phyloP scores from a whole-genome alignment of 2,888 invertebrate genomes.

The Zygothrica quintamaculata region DNA sequence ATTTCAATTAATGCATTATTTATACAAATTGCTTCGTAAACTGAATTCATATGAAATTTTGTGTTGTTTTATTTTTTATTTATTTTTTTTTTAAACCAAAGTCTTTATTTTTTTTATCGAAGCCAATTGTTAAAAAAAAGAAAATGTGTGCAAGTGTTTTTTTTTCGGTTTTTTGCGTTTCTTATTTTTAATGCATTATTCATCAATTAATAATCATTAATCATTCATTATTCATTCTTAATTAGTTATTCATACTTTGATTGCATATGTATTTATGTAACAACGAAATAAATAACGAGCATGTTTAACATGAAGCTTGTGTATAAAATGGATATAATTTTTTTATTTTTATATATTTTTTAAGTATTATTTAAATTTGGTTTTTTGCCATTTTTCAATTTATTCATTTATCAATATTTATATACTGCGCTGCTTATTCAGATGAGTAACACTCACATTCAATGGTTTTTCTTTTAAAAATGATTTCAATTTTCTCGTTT shows the following conservation, averaged over 20 bases:
- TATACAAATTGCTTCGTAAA: slow-evolving; percentile 65
- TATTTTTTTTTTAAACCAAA: slow-evolving; percentile 47
- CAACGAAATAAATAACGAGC: slow-evolving; percentile 70
- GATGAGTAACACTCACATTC: slow-evolving; percentile 10
- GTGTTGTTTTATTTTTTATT: no score
- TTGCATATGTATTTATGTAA: slow-evolving; percentile 58
- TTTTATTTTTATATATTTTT: slow-evolving; percentile 25
- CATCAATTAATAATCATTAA: slow-evolving; percentile 17
- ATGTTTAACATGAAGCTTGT: slow-evolving; percentile 67
- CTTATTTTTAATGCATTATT: slow-evolving; percentile 14
- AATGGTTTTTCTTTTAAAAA: slow-evolving; percentile 49
- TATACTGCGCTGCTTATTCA: slow-evolving; percentile 43
- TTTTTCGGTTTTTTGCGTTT: slow-evolving; percentile 24
- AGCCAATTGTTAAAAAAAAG: slow-evolving; percentile 62
- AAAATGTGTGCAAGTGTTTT: slow-evolving; percentile 57
- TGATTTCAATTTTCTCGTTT: slow-evolving; percentile 60
- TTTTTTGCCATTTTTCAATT: slow-evolving; percentile 9
- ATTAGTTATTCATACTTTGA: slow-evolving; percentile 39
- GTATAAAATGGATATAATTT: slow-evolving; percentile 68
- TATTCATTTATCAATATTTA: slow-evolving; percentile 37
- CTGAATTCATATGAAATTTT: slow-evolving; percentile 59
- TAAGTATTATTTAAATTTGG: slow-evolving; percentile 27
- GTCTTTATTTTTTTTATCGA: slow-evolving; percentile 43
- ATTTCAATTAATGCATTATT: slow-evolving; percentile 22
- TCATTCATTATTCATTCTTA: slow-evolving; percentile 15